phyloP scores from a whole-genome alignment of 1,140 invertebrate genomes.

The Saccostrea glomerata region DNA sequence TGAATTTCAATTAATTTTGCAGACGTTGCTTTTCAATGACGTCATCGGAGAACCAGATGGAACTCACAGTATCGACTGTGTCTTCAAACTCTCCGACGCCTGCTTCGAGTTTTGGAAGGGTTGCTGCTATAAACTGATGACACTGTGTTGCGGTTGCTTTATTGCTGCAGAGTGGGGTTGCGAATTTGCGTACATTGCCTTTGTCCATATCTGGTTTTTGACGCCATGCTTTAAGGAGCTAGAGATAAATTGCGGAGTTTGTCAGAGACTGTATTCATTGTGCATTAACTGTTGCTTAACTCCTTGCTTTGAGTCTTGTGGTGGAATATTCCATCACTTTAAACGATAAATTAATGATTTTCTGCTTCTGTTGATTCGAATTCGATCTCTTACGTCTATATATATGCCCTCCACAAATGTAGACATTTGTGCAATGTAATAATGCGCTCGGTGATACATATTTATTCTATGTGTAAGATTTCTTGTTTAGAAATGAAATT shows the following conservation, averaged over 20 bases:
- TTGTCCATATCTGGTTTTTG: conserved; percentile 79
- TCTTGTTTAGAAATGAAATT: too few relatives aligned
- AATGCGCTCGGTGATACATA: too few relatives aligned
- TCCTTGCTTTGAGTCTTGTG: conserved; percentile 64
- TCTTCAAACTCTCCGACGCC: not conserved
- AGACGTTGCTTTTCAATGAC: not conserved
- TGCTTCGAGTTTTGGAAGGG: conserved; percentile 24
- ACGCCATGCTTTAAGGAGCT: conserved; percentile 64
- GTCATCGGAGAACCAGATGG: conserved; percentile 18
- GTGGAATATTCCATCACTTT: conserved; percentile 34
- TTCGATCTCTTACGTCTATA: too few relatives aligned
- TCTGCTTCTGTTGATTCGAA: too few relatives aligned
- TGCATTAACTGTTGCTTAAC: conserved; percentile 76
- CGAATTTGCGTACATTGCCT: conserved; percentile 87
- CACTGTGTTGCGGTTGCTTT: conserved; percentile 81
- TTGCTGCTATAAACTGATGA: not conserved
- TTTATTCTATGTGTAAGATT: too few relatives aligned
- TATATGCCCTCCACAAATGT: too few relatives aligned
- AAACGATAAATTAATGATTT: not conserved
- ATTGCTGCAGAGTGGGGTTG: conserved; percentile 85
- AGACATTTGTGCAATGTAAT: too few relatives aligned
- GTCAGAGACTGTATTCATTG: conserved; percentile 81
- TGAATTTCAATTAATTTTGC: not conserved
- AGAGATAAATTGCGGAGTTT: conserved; percentile 83
- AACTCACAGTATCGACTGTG: conserved; percentile 13